Conservation (phyloP, 2,113 vertebrate genomes). For the Xiphophorus hellerii region DNA sequence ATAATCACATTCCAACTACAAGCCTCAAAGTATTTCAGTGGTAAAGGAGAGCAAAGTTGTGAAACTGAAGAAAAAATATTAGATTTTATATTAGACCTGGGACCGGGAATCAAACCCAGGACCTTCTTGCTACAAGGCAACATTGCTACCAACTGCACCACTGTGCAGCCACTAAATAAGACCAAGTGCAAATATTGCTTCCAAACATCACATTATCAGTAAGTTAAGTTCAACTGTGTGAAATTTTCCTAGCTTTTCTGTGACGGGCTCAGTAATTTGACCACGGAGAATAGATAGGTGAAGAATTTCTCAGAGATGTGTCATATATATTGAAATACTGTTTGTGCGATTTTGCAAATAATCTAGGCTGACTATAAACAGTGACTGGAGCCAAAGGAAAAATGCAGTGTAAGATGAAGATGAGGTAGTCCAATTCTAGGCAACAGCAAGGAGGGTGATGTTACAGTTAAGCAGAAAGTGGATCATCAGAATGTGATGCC, state of each 20-base stretch:
- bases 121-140: no score
- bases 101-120: no score
- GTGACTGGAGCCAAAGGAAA: background rate
- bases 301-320: background rate
- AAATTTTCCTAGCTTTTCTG: background rate
- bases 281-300: background rate
- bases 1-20: background rate
- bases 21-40: background rate
- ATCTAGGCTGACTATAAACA: background rate
- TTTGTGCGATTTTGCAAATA: slow-evolving; percentile 8
- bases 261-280: background rate
- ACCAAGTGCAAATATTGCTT: no score
- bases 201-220: background rate
- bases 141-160: no score
- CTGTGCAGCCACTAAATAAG: no score
- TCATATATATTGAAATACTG: background rate
- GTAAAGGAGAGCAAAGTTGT: background rate
- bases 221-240: background rate
- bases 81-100: no score
- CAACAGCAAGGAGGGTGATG: slow-evolving; percentile 18
- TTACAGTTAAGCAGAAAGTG: slow-evolving; percentile 11
- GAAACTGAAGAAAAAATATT: background rate
- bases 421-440: slow-evolving; percentile 23
- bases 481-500: background rate
- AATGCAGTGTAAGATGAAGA: background rate